Evolutionary conservation across 2,113 vertebrate genomes (phyloP).

Genomic region (Scatophagus argus): DNA sequence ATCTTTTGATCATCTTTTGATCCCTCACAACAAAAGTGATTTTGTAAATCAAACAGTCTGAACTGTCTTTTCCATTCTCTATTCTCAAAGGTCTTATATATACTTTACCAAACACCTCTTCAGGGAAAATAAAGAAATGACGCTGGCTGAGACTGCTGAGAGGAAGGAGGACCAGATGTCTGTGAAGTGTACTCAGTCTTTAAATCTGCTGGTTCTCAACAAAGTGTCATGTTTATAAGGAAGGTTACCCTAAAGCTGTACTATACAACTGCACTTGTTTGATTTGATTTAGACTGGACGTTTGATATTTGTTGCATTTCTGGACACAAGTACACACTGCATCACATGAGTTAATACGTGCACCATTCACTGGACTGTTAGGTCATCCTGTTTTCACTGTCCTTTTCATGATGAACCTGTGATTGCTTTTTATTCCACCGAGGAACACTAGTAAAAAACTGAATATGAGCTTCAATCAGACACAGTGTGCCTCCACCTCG

Average conservation of each 20-base stretch:
- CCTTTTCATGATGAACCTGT: not conserved
- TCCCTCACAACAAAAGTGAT: conserved; percentile 1
- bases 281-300: not conserved
- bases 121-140: not conserved
- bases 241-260: no score
- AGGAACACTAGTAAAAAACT: not conserved
- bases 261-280: no score
- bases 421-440: not conserved
- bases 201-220: not conserved
- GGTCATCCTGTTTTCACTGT: not conserved
- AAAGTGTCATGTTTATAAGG: not conserved
- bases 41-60: conserved; percentile 18
- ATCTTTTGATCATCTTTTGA: not conserved
- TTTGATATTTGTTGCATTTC: not conserved
- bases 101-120: not conserved
- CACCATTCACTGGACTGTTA: not conserved
- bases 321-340: not conserved
- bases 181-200: not conserved
- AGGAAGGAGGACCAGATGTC: not conserved
- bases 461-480: not conserved
- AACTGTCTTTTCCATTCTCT: conserved; percentile 1
- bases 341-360: not conserved
- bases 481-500: not conserved
- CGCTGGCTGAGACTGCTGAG: not conserved
- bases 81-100: not conserved